A percentile compares a stretch with the other conserved stretches of the same genome.
These are phyloP conservation scores for Antheraea assamensis DNA, from an alignment of 2,888 invertebrate genomes.

Conservation along the genomic window DNA sequence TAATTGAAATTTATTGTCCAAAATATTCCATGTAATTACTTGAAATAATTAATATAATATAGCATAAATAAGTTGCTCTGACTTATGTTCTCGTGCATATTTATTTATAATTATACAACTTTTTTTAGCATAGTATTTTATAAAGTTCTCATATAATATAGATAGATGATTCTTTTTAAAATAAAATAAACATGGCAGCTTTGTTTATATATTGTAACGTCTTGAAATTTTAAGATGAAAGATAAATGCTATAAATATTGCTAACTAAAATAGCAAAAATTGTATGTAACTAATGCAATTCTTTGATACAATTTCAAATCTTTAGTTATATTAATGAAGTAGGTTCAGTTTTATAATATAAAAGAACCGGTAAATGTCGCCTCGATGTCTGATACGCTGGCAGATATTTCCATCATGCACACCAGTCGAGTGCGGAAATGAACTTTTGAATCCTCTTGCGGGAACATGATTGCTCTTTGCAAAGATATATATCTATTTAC, in stretches of 20 bases:
- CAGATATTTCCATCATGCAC: neutral
- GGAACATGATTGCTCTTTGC: slow-evolving; percentile 5
- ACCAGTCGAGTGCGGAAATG: slow-evolving; percentile 10
- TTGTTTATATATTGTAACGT: neutral
- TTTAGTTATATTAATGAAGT: neutral
- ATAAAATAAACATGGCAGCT: neutral
- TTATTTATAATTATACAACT: no score
- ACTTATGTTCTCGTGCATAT: no score
- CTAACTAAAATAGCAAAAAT: no score
- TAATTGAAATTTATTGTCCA: no score
- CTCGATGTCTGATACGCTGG: neutral
- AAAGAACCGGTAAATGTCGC: neutral
- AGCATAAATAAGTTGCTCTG: no score
- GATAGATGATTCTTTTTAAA: no score
- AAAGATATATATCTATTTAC: neutral
- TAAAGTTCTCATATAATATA: no score
- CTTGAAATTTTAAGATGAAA: neutral
- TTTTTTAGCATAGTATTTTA: no score
- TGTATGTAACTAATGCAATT: no score
- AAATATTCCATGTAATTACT: no score
- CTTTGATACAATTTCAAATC: neutral
- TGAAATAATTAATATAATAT: no score
- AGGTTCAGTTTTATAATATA: neutral
- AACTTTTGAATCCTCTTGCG: slow-evolving; percentile 13
- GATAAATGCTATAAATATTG: neutral